Conservation (phyloP, 2,113 vertebrate genomes). For the Bubalus kerabau region DNA sequence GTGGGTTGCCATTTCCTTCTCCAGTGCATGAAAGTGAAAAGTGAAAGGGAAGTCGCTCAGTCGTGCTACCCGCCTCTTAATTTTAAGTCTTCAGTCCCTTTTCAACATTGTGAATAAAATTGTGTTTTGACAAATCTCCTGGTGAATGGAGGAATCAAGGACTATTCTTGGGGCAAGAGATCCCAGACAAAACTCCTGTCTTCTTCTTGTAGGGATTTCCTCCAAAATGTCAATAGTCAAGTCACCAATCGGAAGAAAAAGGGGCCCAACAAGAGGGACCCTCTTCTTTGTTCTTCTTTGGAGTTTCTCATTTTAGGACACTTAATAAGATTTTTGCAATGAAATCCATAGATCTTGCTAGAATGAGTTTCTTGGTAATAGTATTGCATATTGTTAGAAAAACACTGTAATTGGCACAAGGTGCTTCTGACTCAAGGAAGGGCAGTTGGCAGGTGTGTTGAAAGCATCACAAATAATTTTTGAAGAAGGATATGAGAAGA, state of each 20-base stretch:
- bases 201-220: background rate
- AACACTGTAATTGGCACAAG: background rate
- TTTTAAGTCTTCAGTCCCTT: background rate
- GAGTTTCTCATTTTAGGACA: background rate
- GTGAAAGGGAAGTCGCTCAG: too few species aligned
- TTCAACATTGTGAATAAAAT: background rate
- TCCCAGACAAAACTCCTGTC: background rate
- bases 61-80: background rate
- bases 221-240: background rate
- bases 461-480: conserved; percentile 4
- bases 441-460: background rate
- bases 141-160: background rate
- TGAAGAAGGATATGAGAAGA: background rate
- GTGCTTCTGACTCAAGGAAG: background rate
- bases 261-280: fast-evolving
- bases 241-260: background rate
- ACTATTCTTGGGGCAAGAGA: background rate
- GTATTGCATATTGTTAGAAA: background rate
- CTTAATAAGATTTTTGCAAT: background rate
- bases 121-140: background rate
- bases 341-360: background rate
- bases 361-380: background rate
- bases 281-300: background rate
- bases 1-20: too few species aligned
- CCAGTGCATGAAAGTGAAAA: too few species aligned